phyloP scores from a whole-genome alignment of 2,888 invertebrate genomes.

The Erpobdella octoculata region DNA sequence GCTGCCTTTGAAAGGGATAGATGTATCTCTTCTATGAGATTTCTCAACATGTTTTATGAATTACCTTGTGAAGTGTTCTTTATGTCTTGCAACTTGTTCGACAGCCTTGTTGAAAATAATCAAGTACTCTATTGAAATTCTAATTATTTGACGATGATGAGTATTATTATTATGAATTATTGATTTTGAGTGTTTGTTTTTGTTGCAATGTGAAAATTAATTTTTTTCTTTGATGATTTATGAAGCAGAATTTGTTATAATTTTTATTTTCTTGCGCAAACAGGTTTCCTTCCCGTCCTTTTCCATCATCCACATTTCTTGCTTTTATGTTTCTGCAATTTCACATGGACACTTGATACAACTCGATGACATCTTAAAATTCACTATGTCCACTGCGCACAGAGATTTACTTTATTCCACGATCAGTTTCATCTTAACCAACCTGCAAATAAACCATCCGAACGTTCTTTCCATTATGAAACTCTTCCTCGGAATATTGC shows the following conservation, averaged over 20 bases:
- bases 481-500: slow-evolving; percentile 7
- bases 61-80: slow-evolving; percentile 17
- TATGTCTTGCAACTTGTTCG: slow-evolving; percentile 10
- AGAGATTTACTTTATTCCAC: slow-evolving; percentile 4
- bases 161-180: too few relatives aligned
- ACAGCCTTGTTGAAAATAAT: neutral
- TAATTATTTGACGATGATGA: too few relatives aligned
- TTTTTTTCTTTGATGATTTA: slow-evolving; percentile 3
- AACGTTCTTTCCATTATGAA: slow-evolving; percentile 4
- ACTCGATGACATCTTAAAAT: slow-evolving; percentile 10
- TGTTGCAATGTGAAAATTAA: too few relatives aligned
- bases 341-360: slow-evolving; percentile 14
- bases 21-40: slow-evolving; percentile 7
- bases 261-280: neutral
- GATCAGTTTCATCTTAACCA: slow-evolving; percentile 11
- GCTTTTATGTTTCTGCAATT: slow-evolving; percentile 12
- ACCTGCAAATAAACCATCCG: slow-evolving; percentile 6
- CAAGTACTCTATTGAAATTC: neutral
- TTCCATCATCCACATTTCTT: slow-evolving; percentile 15
- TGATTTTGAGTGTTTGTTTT: too few relatives aligned
- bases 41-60: slow-evolving; percentile 8
- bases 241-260: neutral
- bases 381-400: neutral
- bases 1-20: slow-evolving; percentile 13
- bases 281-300: neutral